A percentile compares a stretch with the other conserved stretches of the same genome.
Conservation (phyloP, 2,888 invertebrate species). For the Leistus spinibarbis region DNA sequence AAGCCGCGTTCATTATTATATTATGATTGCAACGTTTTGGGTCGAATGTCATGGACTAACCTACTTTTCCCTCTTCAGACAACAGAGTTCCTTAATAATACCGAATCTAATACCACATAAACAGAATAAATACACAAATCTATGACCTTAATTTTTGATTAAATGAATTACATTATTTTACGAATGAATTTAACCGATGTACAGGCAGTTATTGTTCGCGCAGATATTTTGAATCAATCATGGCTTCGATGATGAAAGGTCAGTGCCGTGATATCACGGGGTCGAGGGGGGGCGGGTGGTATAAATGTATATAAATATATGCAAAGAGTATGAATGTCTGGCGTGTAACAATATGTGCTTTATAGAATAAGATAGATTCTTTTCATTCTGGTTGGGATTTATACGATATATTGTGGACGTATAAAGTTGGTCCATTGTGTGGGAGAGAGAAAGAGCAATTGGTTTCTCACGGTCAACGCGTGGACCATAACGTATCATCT, state of each 20-base stretch:
- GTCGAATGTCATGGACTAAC: neutral
- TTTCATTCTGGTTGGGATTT: neutral
- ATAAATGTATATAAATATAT: neutral
- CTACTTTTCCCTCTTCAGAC: neutral
- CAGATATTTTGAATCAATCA: neutral
- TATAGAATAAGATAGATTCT: neutral
- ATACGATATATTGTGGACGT: neutral
- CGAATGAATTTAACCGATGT: no score
- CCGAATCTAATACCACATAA: neutral
- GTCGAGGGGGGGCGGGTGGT: neutral
- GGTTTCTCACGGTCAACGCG: conserved; percentile 12
- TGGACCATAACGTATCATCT: neutral
- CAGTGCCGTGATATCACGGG: neutral
- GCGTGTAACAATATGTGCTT: neutral
- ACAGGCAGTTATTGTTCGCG: neutral
- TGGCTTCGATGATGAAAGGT: neutral
- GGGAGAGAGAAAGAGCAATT: conserved; percentile 4
- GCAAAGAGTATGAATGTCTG: neutral
- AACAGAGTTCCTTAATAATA: neutral
- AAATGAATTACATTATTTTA: no score
- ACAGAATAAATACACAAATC: neutral
- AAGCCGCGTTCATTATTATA: neutral
- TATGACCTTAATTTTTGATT: neutral
- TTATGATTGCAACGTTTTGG: neutral
- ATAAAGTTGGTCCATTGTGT: neutral